Percentiles rank a stretch among this genome's conserved stretches.
Evolutionary conservation across 2,797 vertebrate genomes (phyloP).

Genomic region (Trichosurus vulpecula): DNA sequence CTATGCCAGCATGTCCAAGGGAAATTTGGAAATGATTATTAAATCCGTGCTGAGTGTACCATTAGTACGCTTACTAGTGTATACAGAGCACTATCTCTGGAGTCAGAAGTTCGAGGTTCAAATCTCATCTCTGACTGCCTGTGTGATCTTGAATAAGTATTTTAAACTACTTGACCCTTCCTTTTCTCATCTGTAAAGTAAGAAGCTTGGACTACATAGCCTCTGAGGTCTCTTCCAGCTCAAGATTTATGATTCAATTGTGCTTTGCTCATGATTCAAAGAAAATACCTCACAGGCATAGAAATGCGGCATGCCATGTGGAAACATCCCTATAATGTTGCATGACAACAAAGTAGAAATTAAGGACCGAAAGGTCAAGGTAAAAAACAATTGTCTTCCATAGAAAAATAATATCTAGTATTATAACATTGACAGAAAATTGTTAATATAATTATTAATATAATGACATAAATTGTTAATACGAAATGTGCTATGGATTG

Average conservation of each 20-base stretch:
- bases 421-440: background rate
- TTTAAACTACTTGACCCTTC: background rate
- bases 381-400: background rate
- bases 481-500: background rate
- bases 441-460: background rate
- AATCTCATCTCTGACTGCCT: background rate
- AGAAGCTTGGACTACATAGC: background rate
- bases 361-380: background rate
- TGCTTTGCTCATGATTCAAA: background rate
- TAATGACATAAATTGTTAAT: background rate
- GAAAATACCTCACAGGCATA: background rate
- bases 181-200: background rate
- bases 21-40: background rate
- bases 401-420: background rate
- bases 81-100: background rate
- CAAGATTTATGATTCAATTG: background rate
- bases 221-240: background rate
- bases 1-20: background rate
- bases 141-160: background rate
- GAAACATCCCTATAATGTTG: background rate
- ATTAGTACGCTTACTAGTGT: background rate
- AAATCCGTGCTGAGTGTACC: background rate
- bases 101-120: background rate
- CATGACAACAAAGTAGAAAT: background rate
- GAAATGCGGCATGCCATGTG: background rate